These are phyloP conservation scores for Microtus montanus DNA, from an alignment of 2,113 vertebrate species.

Conservation along the genomic window DNA sequence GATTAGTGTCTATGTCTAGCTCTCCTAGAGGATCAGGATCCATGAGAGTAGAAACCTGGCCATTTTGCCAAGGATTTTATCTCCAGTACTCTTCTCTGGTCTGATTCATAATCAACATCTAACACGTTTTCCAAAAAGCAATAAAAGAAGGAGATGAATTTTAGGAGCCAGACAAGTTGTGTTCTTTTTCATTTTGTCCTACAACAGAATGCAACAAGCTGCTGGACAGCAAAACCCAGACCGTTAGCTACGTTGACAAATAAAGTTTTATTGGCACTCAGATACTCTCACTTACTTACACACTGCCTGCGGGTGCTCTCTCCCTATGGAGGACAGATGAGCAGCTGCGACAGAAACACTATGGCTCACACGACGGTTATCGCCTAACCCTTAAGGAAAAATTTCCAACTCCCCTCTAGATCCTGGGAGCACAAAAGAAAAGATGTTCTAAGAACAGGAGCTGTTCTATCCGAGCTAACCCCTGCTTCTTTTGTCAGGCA, in stretches of 20 bases:
- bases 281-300: neutral
- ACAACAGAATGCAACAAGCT: neutral
- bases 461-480: neutral
- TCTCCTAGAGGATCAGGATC: neutral
- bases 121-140: constrained; percentile 19
- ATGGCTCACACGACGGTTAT: neutral
- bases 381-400: neutral
- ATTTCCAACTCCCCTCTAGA: neutral
- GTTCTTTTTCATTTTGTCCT: neutral
- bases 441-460: neutral
- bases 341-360: neutral
- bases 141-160: constrained; percentile 23
- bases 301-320: neutral
- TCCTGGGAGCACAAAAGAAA: neutral
- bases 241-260: neutral
- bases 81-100: neutral
- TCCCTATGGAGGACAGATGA: neutral
- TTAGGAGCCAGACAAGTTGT: neutral
- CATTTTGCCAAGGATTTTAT: neutral
- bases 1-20: neutral
- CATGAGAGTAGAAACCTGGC: neutral
- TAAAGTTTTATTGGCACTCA: neutral
- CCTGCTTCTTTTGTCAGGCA: constrained; percentile 83
- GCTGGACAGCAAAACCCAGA: neutral
- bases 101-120: neutral